Evolutionary conservation across 2,113 vertebrate genomes (phyloP).

Genomic region (Pandion haliaetus): DNA sequence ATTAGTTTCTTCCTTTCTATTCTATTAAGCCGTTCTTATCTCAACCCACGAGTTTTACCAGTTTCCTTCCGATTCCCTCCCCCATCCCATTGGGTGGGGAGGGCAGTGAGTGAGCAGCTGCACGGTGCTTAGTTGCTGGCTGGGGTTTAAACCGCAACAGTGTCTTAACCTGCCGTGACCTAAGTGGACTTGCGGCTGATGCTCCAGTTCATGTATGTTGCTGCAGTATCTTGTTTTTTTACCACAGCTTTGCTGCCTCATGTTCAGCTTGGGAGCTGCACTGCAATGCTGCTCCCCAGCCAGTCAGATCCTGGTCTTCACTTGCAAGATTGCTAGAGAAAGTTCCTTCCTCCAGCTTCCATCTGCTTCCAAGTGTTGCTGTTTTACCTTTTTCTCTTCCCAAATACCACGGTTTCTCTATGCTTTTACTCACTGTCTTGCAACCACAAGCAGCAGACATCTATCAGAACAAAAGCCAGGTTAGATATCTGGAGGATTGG

Average conservation of each 20-base stretch:
- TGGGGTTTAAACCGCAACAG: too few species aligned
- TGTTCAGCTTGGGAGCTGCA: background rate
- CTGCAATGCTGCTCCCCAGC: background rate
- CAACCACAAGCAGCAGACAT: background rate
- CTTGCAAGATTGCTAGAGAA: background rate
- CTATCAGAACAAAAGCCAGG: background rate
- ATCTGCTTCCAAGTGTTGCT: background rate
- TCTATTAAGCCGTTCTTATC: too few species aligned
- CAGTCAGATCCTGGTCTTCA: background rate
- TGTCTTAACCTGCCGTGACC: background rate
- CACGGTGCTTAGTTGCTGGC: too few species aligned
- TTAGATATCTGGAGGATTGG: fast-evolving
- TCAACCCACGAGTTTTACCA: too few species aligned
- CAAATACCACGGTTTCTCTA: background rate
- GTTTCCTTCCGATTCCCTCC: too few species aligned
- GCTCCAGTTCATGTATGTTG: background rate
- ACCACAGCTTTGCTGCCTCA: background rate
- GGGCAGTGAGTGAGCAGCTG: too few species aligned
- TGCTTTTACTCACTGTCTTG: background rate
- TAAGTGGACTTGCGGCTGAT: fast-evolving
- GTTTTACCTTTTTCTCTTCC: background rate
- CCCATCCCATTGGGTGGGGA: too few species aligned
- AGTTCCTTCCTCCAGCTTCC: background rate
- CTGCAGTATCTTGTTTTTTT: background rate
- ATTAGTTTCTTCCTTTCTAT: too few species aligned